Percentiles rank a stretch among this genome's conserved stretches.
These are phyloP conservation scores for Hetaerina titia DNA, from an alignment of 2,888 invertebrate species.

Conservation along the genomic window DNA sequence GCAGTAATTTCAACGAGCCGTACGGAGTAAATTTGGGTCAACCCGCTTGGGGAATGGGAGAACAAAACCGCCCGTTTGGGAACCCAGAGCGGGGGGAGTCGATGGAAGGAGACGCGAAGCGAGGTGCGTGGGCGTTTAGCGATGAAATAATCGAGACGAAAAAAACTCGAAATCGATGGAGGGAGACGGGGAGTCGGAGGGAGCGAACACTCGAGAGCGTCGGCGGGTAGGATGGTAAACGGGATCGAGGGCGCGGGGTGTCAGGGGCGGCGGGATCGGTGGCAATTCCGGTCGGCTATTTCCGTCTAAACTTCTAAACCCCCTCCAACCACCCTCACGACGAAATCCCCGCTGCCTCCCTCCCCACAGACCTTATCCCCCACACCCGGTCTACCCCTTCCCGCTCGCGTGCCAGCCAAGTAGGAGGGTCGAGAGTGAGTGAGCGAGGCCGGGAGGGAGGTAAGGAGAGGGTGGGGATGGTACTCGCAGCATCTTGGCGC, in stretches of 20 bases:
- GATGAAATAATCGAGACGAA: constrained; percentile 17
- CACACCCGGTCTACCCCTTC: not conserved
- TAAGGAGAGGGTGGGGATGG: not conserved
- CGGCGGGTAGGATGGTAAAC: too few species aligned
- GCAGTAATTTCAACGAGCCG: too few species aligned
- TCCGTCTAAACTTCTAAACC: constrained; percentile 2
- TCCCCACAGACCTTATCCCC: not conserved
- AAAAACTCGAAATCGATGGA: constrained; percentile 12
- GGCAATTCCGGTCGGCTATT: constrained; percentile 58
- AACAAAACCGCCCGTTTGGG: too few species aligned
- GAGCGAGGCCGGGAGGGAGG: not conserved
- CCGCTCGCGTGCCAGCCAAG: constrained; percentile 36
- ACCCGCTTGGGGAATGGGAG: too few species aligned
- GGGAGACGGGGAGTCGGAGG: not conserved
- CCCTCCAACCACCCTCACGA: not conserved
- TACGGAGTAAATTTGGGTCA: too few species aligned
- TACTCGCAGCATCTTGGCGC: constrained; percentile 20
- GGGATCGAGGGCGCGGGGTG: not conserved
- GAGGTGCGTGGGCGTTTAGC: not conserved
- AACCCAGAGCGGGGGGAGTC: not conserved
- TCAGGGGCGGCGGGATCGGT: constrained; percentile 7
- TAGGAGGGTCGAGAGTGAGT: not conserved
- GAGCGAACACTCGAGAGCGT: not conserved
- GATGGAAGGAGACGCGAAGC: not conserved
- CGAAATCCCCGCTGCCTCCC: not conserved